A percentile compares a stretch with the other conserved stretches of the same genome.
Conservation (phyloP, 2,113 vertebrate species). For the Procapra przewalskii region DNA sequence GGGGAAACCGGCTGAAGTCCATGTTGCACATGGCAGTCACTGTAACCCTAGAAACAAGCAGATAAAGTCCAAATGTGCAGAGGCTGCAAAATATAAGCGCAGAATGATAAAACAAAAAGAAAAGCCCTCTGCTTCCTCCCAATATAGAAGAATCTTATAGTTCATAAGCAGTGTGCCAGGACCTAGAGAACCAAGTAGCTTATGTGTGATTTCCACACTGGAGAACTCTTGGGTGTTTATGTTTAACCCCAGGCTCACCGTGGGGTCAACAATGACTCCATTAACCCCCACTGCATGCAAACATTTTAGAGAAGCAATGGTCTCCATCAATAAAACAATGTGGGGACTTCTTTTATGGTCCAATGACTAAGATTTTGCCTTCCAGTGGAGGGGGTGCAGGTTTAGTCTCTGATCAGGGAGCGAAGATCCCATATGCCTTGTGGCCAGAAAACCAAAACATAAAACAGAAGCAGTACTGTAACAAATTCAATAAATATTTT, state of each 20-base stretch:
- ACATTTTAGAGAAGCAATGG: neutral
- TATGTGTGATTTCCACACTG: neutral
- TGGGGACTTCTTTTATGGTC: neutral
- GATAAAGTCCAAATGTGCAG: slow-evolving; percentile 25
- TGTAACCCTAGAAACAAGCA: slow-evolving; percentile 87
- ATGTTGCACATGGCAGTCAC: slow-evolving; percentile 99
- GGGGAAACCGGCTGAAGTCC: slow-evolving; percentile 96
- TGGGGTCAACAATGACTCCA: neutral
- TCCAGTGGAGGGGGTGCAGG: neutral
- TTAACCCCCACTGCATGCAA: neutral
- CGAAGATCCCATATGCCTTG: neutral
- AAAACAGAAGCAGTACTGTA: neutral
- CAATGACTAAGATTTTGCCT: neutral
- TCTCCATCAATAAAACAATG: neutral
- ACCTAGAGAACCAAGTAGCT: neutral
- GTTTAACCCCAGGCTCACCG: neutral
- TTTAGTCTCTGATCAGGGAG: neutral
- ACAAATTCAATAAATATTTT: neutral
- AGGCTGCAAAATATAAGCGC: neutral
- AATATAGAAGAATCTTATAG: neutral
- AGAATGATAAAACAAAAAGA: neutral
- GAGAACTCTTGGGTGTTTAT: neutral
- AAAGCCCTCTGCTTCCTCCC: neutral
- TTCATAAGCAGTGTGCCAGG: neutral
- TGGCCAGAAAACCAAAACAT: neutral